These are phyloP conservation scores for Lordiphosa collinella DNA, from an alignment of 1,140 invertebrate genomes.

Conservation along the genomic window DNA sequence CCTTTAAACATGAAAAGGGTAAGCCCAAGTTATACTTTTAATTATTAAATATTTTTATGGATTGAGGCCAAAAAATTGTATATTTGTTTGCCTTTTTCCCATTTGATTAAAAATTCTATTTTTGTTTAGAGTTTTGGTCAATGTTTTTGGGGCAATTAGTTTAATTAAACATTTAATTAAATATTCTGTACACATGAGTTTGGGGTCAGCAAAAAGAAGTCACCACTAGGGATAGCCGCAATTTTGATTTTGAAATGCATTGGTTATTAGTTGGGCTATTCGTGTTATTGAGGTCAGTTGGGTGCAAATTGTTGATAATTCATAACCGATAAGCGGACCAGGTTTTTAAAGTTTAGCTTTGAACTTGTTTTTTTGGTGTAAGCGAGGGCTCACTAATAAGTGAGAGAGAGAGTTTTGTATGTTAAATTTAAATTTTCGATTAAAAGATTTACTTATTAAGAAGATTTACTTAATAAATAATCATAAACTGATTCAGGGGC, in stretches of 20 bases:
- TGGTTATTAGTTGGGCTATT: slow-evolving; percentile 12
- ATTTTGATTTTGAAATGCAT: slow-evolving; percentile 25
- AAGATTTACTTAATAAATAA: too few relatives aligned
- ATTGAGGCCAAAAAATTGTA: slow-evolving; percentile 1
- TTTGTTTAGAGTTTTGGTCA: neutral
- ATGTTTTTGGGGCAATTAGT: slow-evolving; percentile 44
- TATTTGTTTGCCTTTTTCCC: slow-evolving; percentile 13
- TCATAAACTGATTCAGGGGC: too few relatives aligned
- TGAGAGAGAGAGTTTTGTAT: too few relatives aligned
- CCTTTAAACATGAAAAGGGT: too few relatives aligned
- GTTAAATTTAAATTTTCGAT: too few relatives aligned
- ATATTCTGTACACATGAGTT: slow-evolving; percentile 23
- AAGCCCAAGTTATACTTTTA: neutral
- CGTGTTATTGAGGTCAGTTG: too few relatives aligned
- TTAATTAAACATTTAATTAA: slow-evolving; percentile 45
- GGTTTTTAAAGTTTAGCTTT: too few relatives aligned
- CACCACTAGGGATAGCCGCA: slow-evolving; percentile 13
- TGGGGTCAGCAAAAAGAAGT: slow-evolving; percentile 4
- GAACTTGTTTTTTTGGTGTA: too few relatives aligned
- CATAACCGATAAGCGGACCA: too few relatives aligned
- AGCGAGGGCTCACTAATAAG: too few relatives aligned
- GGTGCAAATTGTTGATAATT: too few relatives aligned
- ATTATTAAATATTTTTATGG: slow-evolving; percentile 4
- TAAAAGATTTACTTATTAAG: too few relatives aligned
- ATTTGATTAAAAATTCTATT: slow-evolving; percentile 33